Conservation (phyloP, 1,140 invertebrate species). For the Holcopasites calliopsidis region DNA sequence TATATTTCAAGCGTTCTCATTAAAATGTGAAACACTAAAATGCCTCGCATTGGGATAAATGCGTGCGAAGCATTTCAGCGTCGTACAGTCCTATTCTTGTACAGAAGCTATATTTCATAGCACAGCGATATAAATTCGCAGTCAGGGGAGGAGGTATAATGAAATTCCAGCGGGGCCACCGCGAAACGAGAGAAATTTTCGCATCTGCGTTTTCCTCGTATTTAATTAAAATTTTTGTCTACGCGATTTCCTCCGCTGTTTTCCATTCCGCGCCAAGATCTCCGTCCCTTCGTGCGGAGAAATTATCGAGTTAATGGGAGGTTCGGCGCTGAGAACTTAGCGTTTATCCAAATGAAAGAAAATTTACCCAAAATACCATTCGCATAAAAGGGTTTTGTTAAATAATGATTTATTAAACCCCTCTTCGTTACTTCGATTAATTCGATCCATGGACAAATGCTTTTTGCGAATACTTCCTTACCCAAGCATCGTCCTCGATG, state of each 20-base stretch:
- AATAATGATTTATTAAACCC: too few relatives aligned
- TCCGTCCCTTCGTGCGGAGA: not conserved
- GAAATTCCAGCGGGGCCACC: constrained; percentile 32
- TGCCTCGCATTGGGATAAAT: too few relatives aligned
- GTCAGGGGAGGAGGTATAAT: not conserved
- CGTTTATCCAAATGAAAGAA: not conserved
- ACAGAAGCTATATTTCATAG: constrained; percentile 20
- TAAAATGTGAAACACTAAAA: too few relatives aligned
- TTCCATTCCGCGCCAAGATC: not conserved
- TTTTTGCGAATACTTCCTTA: constrained; percentile 46
- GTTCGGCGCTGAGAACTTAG: not conserved
- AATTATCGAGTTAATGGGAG: not conserved
- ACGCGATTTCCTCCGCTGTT: not conserved
- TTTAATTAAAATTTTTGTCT: constrained; percentile 46
- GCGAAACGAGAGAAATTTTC: constrained; percentile 28
- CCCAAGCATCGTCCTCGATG: not conserved
- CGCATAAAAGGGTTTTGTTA: too few relatives aligned
- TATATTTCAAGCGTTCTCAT: too few relatives aligned
- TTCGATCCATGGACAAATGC: constrained; percentile 47
- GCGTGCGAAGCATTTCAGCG: too few relatives aligned
- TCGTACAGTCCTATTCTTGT: too few relatives aligned
- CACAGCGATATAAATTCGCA: constrained; percentile 25
- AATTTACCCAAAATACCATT: too few relatives aligned
- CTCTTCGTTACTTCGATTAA: constrained; percentile 71
- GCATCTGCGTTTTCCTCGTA: constrained; percentile 25